Percentiles rank a stretch among this genome's conserved stretches.
These are phyloP conservation scores for Frieseomelitta varia DNA, from an alignment of 1,140 invertebrate species.

Conservation along the genomic window DNA sequence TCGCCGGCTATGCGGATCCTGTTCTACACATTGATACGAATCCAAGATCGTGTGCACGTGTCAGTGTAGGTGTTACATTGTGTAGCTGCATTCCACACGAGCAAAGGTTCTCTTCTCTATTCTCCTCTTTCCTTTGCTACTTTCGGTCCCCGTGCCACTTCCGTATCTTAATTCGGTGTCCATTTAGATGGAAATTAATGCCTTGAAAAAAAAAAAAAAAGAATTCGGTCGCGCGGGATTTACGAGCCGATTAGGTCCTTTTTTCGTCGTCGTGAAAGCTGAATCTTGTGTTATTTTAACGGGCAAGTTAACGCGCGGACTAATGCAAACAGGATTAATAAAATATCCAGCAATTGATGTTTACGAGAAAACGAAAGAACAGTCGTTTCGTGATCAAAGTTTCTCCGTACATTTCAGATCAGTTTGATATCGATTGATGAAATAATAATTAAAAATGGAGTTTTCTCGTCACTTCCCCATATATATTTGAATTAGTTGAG, in stretches of 20 bases:
- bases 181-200: slow-evolving; percentile 41
- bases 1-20: slow-evolving; percentile 7
- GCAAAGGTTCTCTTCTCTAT: slow-evolving; percentile 29
- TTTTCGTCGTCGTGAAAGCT: neutral
- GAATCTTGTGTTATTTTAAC: neutral
- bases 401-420: neutral
- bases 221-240: slow-evolving; percentile 4
- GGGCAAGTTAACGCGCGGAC: neutral
- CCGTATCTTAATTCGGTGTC: slow-evolving; percentile 57
- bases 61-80: slow-evolving; percentile 61
- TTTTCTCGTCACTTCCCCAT: no score
- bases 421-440: neutral
- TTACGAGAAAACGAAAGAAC: neutral
- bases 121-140: slow-evolving; percentile 3
- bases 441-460: neutral
- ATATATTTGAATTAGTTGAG: no score
- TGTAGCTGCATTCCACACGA: slow-evolving; percentile 66
- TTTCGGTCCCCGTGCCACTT: slow-evolving; percentile 25
- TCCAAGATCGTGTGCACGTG: slow-evolving; percentile 24
- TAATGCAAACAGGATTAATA: neutral
- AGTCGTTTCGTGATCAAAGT: neutral
- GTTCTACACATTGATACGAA: slow-evolving; percentile 51
- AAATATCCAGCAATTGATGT: neutral
- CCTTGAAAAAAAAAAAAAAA: neutral
- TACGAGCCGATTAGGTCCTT: slow-evolving; percentile 4